Evolutionary conservation across 2,888 invertebrate genomes (phyloP).

Genomic region (Drosophila kuntzei): DNA sequence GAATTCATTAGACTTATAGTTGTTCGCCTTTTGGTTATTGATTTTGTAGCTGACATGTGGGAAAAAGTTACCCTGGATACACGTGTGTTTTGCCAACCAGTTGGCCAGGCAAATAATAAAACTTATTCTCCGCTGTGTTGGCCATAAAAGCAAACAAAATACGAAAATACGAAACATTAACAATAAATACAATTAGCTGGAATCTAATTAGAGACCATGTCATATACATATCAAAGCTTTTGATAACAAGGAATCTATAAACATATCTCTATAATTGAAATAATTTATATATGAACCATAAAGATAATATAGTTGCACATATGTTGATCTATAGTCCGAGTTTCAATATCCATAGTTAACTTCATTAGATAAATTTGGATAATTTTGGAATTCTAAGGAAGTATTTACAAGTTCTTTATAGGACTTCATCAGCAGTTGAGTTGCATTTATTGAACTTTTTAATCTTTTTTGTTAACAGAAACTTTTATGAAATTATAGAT

Average conservation of each 20-base stretch:
- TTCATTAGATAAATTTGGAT: too few relatives aligned
- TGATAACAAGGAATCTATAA: conserved; percentile 18
- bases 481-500: too few relatives aligned
- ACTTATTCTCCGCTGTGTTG: conserved; percentile 6
- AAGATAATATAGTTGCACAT: conserved; percentile 6
- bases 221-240: conserved; percentile 28
- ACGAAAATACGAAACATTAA: conserved; percentile 26
- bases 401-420: too few relatives aligned
- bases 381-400: too few relatives aligned
- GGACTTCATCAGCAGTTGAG: too few relatives aligned
- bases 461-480: too few relatives aligned
- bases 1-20: conserved; percentile 14
- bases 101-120: conserved; percentile 22
- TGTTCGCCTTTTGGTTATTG: conserved; percentile 35
- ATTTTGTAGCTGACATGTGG: conserved; percentile 52
- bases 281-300: neutral
- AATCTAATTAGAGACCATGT: conserved; percentile 28
- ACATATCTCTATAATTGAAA: conserved; percentile 12
- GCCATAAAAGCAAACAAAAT: conserved; percentile 33
- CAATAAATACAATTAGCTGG: conserved; percentile 44
- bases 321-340: too few relatives aligned
- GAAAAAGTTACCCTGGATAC: conserved; percentile 55
- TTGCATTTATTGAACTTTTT: too few relatives aligned
- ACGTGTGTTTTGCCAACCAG: conserved; percentile 40
- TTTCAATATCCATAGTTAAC: too few relatives aligned